Evolutionary conservation across 2,888 invertebrate genomes (phyloP), one percentile per base, ranked within the genome.

Genomic region (Pollenia griseotomentosa): DNA sequence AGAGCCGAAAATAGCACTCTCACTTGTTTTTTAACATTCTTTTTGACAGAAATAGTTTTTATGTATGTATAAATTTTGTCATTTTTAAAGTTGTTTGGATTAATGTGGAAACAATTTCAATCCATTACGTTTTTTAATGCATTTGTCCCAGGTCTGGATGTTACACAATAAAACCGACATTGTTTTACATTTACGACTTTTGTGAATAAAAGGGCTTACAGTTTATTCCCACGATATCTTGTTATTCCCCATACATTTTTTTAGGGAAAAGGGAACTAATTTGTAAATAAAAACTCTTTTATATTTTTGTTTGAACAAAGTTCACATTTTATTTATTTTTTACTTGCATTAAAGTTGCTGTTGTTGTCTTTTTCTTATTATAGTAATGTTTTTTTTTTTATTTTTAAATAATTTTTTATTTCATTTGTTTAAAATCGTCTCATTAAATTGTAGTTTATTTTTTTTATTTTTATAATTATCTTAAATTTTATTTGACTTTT

Each of bases 271-370:
- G 14, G 19, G 7, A 40, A 7, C 3, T 42, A 16, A 42, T 44
- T 44, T n/a, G 9, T 11, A n/a, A 85, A 65, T 78, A 16, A 70
- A 70, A 71, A 59, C 51, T n/a, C n/a, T 23, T 53, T 33, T 73
- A 23, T 23, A 23, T 77, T 89, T 88, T 90, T 90, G 88, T 90
- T 91, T 91, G 92, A 92, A 92, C 92, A 92, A 92, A 90, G 92
- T 92, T 92, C 92, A 90, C 92, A 91, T 92, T 91, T 92, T 90
- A 89, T 90, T 91, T 19, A n/a, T 53, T 53, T 75, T 90, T 92
- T 90, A 90, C 90, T 90, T 86, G 87, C 86, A 73, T 87, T 73
- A 83, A 83, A 84, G 79, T 86, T 78, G 70, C 83, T 87, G 85
- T 83, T 87, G 44, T 70, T 51, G 16, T 51, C 66, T 66, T 44